These are phyloP conservation scores for Rhagologus leucostigma DNA, from an alignment of 2,113 vertebrate species.

Conservation along the genomic window DNA sequence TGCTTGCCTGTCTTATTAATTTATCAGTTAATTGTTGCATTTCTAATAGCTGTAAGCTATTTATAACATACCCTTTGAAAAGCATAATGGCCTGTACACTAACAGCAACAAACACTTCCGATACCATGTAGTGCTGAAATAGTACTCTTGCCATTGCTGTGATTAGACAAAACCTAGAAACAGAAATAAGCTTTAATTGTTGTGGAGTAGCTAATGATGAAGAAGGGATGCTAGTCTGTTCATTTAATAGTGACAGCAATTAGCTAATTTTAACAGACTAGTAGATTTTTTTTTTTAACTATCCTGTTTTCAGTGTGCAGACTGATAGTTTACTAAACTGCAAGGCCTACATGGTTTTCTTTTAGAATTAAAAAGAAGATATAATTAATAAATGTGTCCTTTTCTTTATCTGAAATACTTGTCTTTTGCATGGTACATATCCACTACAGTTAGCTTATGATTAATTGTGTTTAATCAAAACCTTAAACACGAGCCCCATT, in stretches of 20 bases:
- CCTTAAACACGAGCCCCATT: not conserved
- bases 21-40: slow-evolving; percentile 47
- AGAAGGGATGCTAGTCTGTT: not conserved
- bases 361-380: not conserved
- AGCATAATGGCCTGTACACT: not conserved
- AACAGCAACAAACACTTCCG: not conserved
- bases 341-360: not conserved
- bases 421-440: not conserved
- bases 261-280: not conserved
- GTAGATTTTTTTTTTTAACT: not conserved
- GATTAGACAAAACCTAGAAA: not conserved
- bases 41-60: slow-evolving; percentile 39
- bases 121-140: not conserved
- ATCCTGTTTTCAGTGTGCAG: not conserved
- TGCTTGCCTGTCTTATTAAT: slow-evolving; percentile 41
- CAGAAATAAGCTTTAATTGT: not conserved
- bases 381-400: not conserved
- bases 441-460: not conserved
- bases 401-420: not conserved
- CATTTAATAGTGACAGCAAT: not conserved
- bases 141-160: not conserved
- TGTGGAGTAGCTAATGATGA: not conserved
- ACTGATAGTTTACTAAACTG: not conserved
- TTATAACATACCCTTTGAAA: slow-evolving; percentile 15
- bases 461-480: not conserved